A percentile compares a stretch with the other conserved stretches of the same genome.
Conservation (phyloP, 2,113 vertebrate species). For the Rissa tridactyla region DNA sequence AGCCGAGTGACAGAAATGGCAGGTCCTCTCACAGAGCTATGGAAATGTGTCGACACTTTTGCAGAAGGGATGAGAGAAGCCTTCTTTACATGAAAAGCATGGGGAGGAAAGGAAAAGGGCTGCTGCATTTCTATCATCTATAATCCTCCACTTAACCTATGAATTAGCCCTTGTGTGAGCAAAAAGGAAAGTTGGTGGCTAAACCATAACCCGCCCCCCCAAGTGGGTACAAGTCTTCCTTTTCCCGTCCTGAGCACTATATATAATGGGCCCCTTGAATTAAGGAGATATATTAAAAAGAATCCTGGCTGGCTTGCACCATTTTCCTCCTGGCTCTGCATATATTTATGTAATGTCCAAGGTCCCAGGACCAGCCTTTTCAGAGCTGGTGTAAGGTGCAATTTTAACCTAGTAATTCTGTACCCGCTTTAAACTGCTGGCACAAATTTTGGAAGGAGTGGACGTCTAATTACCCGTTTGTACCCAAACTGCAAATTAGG, state of each 20-base stretch:
- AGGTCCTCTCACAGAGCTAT: slow-evolving; percentile 53
- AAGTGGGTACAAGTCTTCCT: slow-evolving; percentile 56
- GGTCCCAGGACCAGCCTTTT: neutral
- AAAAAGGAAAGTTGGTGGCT: slow-evolving; percentile 64
- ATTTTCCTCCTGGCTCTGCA: slow-evolving; percentile 46
- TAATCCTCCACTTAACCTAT: slow-evolving; percentile 70
- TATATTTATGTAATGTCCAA: slow-evolving; percentile 30
- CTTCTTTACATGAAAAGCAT: slow-evolving; percentile 60
- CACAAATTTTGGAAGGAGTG: neutral
- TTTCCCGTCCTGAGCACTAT: slow-evolving; percentile 24
- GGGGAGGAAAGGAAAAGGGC: slow-evolving; percentile 47
- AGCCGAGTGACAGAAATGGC: slow-evolving; percentile 55
- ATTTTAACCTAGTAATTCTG: slow-evolving; percentile 54
- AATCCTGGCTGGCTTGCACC: slow-evolving; percentile 36
- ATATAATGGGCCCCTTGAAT: slow-evolving; percentile 58
- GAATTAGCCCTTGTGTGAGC: slow-evolving; percentile 65
- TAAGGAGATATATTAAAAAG: slow-evolving; percentile 52
- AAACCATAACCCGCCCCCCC: slow-evolving; percentile 35
- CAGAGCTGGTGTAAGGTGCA: slow-evolving; percentile 42
- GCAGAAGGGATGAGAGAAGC: slow-evolving; percentile 59
- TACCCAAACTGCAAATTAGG: slow-evolving; percentile 37
- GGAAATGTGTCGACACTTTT: slow-evolving; percentile 54
- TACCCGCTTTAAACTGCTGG: slow-evolving; percentile 8
- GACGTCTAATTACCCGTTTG: slow-evolving; percentile 19
- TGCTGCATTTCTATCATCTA: slow-evolving; percentile 60